Conservation (phyloP, 2,797 vertebrate genomes). For the Cetoscarus ocellatus region DNA sequence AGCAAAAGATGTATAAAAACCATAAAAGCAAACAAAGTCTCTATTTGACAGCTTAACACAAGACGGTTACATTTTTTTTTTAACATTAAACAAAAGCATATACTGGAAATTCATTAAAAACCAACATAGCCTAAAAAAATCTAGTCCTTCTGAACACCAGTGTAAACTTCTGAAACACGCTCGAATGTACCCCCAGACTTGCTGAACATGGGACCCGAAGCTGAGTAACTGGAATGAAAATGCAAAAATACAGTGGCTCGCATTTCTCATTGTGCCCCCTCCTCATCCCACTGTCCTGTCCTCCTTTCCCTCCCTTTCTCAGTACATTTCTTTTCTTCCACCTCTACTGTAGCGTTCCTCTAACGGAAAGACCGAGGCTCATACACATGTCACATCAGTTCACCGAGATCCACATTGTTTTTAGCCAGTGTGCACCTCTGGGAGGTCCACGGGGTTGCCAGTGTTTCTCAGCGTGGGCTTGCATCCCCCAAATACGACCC, state of each 20-base stretch:
- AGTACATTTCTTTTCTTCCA: constrained; percentile 22
- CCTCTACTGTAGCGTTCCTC: constrained; percentile 52
- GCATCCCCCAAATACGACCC: constrained; percentile 20
- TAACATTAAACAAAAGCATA: no score
- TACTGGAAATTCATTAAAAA: no score
- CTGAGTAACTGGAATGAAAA: not conserved
- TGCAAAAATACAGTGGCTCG: not conserved
- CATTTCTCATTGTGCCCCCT: constrained; percentile 1
- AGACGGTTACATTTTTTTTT: no score
- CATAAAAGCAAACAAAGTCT: no score
- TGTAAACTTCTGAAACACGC: no score
- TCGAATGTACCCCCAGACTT: no score
- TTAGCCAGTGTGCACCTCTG: constrained; percentile 62
- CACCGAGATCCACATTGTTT: constrained; percentile 81
- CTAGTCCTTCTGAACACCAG: no score
- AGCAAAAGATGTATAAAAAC: no score
- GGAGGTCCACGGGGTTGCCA: constrained; percentile 49
- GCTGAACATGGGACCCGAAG: not conserved
- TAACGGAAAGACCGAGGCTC: constrained; percentile 69
- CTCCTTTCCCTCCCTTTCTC: constrained; percentile 29
- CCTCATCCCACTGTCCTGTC: constrained; percentile 3
- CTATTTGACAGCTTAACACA: no score
- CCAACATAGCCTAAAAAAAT: no score
- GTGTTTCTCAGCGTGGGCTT: constrained; percentile 55
- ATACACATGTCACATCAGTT: constrained; percentile 80